Base-by-base conservation (phyloP, 2,797 vertebrate genomes). In the Sebastes hubbsi region DNA sequence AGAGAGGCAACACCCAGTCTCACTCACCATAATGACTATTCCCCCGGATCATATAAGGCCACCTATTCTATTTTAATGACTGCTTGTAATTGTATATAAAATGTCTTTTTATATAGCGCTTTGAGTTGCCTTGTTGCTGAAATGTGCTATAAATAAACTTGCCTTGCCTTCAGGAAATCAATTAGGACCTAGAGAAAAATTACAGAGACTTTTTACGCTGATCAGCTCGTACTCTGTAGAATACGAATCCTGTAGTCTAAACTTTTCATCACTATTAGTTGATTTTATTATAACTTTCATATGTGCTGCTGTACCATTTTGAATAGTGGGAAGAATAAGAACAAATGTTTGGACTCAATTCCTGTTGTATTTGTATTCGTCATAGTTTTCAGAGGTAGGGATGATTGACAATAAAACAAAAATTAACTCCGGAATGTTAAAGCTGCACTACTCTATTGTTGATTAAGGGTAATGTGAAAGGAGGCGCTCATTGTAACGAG, bases 41-140 rank as follows among this genome's bases (percentile, higher is more conserved):
- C 92, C 90, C 90, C 70, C 81, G 91, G 88, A 91, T 86, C 85
- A 83, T 90, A 90, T 94, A 92, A 93, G 75, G 66, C 71, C 78
- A 76, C 22, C 59, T 77, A 52, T n/a, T 52, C 8, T 52, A n/a
- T 20, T 52, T 52, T 20, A 9, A 52, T n/a, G 20, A 20, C 18
- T 52, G 49, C 20, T 52, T 52, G 0, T 52, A n/a, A 52, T 20
- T 49, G 46, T 49, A 49, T 38, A 38, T 14, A 14, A 38, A 38
- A 38, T 49, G 46, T 46, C 1, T 3, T 7, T 42, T 46, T 46
- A 46, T 46, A 46, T 16, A 3, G 42, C 36, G 0, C 13, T 38
- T 52, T 52, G 8, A 52, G 0, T 52, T n/a, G 1, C 20, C 18
- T 52, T 52, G 18, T 52, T 52, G 20, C 49, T 52, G 18, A 52